Evolutionary conservation across 35 echinoderm and acorn worm genomes (phyloP).

Genomic region (Lytechinus pictus): DNA sequence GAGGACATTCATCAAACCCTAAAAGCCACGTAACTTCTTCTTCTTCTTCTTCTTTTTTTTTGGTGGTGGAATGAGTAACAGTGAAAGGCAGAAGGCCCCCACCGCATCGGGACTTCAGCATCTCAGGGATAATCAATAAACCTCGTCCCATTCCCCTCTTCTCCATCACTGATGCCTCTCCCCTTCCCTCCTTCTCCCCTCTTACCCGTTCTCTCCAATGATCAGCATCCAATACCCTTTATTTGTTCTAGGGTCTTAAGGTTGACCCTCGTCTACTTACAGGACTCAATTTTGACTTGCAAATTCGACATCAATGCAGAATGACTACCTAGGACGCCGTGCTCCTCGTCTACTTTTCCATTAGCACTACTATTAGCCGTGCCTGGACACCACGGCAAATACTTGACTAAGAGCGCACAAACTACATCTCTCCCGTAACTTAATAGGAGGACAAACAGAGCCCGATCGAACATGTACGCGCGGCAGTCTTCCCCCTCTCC

Average conservation of each 20-base stretch:
- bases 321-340: neutral
- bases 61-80: neutral
- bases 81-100: neutral
- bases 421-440: constrained; percentile 44
- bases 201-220: neutral
- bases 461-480: constrained; percentile 51
- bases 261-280: constrained; percentile 49
- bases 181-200: neutral
- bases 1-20: constrained; percentile 20
- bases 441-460: constrained; percentile 32
- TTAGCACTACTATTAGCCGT: constrained; percentile 42
- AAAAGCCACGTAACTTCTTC: constrained; percentile 47
- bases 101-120: constrained; percentile 31
- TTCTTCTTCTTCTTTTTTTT: too few relatives aligned
- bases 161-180: neutral
- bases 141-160: constrained; percentile 23
- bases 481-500: constrained; percentile 15
- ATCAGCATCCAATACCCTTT: constrained; percentile 50
- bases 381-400: constrained; percentile 45
- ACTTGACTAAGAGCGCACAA: constrained; percentile 41
- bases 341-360: constrained; percentile 46
- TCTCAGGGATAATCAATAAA: constrained; percentile 40
- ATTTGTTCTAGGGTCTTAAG: constrained; percentile 54
- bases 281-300: constrained; percentile 57
- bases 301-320: constrained; percentile 49